A percentile compares a stretch with the other conserved stretches of the same genome.
These are phyloP conservation scores for Homalodisca vitripennis DNA, from an alignment of 1,140 invertebrate species.

Conservation along the genomic window DNA sequence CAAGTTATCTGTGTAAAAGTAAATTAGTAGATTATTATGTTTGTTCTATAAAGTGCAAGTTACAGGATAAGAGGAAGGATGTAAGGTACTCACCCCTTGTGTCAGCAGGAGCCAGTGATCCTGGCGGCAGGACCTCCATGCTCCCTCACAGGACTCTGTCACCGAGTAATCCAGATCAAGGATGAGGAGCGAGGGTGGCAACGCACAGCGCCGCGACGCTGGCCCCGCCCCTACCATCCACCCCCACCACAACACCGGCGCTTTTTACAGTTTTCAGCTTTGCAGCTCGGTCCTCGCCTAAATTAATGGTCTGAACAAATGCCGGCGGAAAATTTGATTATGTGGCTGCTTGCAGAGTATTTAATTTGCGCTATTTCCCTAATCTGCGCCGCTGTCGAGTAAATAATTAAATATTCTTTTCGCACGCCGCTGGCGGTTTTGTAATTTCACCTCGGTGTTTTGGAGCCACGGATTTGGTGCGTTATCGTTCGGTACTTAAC, in stretches of 20 bases:
- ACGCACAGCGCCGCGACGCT: not conserved
- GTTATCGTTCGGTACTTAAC: too few species aligned
- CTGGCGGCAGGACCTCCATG: constrained; percentile 18
- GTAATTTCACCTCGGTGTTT: too few species aligned
- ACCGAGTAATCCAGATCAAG: not conserved
- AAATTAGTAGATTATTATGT: too few species aligned
- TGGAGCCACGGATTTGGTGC: not conserved
- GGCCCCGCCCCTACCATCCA: not conserved
- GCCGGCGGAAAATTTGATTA: constrained; percentile 25
- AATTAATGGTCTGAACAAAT: constrained; percentile 26
- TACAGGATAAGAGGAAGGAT: not conserved
- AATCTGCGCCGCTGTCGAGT: constrained; percentile 16
- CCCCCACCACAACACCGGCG: not conserved
- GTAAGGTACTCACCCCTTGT: constrained; percentile 1
- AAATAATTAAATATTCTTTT: constrained; percentile 21
- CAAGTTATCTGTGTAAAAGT: too few species aligned
- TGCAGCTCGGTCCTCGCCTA: not conserved
- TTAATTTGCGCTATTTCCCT: constrained; percentile 27
- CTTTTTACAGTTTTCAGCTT: not conserved
- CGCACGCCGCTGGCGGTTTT: not conserved
- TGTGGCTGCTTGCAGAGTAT: constrained; percentile 19
- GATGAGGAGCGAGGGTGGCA: not conserved
- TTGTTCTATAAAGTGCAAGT: too few species aligned
- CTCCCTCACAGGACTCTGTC: too few species aligned
- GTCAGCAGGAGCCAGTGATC: constrained; percentile 11